Evolutionary conservation across 1,140 invertebrate species (phyloP).

Genomic region (Saccostrea glomerata): DNA sequence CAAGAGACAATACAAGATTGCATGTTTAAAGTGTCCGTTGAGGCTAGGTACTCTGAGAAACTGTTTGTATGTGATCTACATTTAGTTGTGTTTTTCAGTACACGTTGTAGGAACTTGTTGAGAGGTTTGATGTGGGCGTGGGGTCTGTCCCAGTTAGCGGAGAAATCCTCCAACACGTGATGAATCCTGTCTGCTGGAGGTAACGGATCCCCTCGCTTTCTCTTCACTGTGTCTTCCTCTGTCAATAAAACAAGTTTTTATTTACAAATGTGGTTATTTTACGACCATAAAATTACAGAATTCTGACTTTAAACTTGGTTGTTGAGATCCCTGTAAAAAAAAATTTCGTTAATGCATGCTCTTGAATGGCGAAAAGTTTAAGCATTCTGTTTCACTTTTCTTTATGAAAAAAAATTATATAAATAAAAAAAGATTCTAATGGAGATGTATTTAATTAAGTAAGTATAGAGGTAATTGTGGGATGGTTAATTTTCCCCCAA

Average conservation of each 20-base stretch:
- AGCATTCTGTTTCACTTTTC: too few relatives aligned
- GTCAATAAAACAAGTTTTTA: background rate
- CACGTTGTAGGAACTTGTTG: conserved; percentile 74
- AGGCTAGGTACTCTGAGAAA: background rate
- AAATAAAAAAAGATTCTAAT: too few relatives aligned
- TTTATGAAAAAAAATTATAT: too few relatives aligned
- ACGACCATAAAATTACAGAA: too few relatives aligned
- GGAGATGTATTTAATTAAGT: too few relatives aligned
- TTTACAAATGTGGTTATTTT: too few relatives aligned
- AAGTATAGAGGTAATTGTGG: too few relatives aligned
- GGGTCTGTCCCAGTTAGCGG: conserved; percentile 76
- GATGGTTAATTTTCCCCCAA: background rate
- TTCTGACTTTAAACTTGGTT: too few relatives aligned
- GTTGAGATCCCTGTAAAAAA: too few relatives aligned
- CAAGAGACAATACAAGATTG: background rate
- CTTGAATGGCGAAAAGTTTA: too few relatives aligned
- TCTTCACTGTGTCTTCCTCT: conserved; percentile 6
- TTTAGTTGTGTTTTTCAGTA: conserved; percentile 24
- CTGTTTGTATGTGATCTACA: background rate
- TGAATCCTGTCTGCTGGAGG: conserved; percentile 75
- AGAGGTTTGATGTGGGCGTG: conserved; percentile 75
- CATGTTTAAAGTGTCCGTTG: background rate
- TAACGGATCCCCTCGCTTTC: conserved; percentile 48
- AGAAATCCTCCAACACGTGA: conserved; percentile 79
- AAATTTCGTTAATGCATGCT: too few relatives aligned